Base-by-base conservation (phyloP, 2,888 invertebrate species). In the Leucania comma region DNA sequence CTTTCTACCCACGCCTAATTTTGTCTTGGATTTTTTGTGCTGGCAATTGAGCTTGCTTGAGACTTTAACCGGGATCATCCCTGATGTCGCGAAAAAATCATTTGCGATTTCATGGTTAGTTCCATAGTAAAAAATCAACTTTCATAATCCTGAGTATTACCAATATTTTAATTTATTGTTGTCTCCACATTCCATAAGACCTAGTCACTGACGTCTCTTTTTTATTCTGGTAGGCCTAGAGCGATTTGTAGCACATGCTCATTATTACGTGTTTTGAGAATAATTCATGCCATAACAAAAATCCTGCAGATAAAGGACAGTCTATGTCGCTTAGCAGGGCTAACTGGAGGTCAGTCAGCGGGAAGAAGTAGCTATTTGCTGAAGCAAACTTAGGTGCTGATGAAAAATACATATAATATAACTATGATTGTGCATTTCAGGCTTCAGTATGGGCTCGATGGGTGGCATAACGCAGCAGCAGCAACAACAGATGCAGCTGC, bases 401-500 rank as follows among this genome's bases (percentile, higher is more conserved):
- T 53, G 20, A 38, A 61, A 29, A 38, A 29, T 20, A 42, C 8
- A 42, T 3, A 9, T 4, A n/a, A 46, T 24, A 68, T 29, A 38
- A 54, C 3, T n/a, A 58, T 38, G n/a, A 2, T 56, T 61, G 9
- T 54, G 35, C 24, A 56, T 79, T 80, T 14, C 78, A 91, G 93
- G 94, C 58, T 94, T 93, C 83, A 88, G 86, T 58, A 93, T 94
- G 92, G 91, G 91, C 56, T 87, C 90, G 32, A 92, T 93, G 93
- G 93, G 91, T 69, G 90, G 92, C 76, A 91, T 93, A 89, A 86
- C 92, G 75, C 94, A 94, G 84, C 95, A 95, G 72, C 96, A 96
- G 86, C 96, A 96, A 70, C 94, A 96, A 72, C 97, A 97, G 87
- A 96, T 97, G 91, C 97, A 97, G 84, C 91, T 96, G 88, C 97